These are phyloP conservation scores for Athetis lepigone DNA, from an alignment of 2,888 invertebrate species.

Conservation along the genomic window DNA sequence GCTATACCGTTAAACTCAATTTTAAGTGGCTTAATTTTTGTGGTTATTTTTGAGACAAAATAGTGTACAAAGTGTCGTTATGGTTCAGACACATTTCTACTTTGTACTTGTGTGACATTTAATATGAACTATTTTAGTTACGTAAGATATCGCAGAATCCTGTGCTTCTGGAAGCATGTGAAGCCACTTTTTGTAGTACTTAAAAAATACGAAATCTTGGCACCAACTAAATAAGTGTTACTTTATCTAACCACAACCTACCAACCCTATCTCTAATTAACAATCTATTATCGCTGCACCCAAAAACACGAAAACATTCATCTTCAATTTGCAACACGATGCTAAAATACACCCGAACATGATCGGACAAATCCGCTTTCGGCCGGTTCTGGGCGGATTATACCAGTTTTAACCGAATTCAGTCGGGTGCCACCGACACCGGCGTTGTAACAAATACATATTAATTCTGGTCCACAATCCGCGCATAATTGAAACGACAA, in stretches of 20 bases:
- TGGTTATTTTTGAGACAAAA: no score
- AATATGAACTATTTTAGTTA: no score
- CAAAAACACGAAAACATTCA: slow-evolving; percentile 32
- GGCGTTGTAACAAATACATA: slow-evolving; percentile 69
- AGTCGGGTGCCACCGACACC: slow-evolving; percentile 47
- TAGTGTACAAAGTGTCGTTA: no score
- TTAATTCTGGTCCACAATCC: slow-evolving; percentile 68
- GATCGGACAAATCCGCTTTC: slow-evolving; percentile 73
- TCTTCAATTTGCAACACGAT: slow-evolving; percentile 53
- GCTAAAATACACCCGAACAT: slow-evolving; percentile 63
- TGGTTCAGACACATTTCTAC: no score
- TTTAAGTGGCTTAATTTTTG: no score
- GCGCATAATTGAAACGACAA: slow-evolving; percentile 72
- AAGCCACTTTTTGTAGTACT: no score
- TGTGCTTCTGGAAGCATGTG: no score
- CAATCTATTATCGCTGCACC: background rate
- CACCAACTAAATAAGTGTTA: background rate
- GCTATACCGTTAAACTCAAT: no score
- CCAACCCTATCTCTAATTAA: no score
- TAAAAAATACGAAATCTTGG: background rate
- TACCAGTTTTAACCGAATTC: slow-evolving; percentile 65
- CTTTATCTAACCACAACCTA: background rate
- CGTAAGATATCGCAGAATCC: no score
- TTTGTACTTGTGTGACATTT: no score
- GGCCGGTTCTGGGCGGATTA: slow-evolving; percentile 67